Percentiles rank a stretch among this genome's conserved stretches.
These are phyloP conservation scores for Hermetia illucens DNA, from an alignment of 1,140 invertebrate species.

Conservation along the genomic window DNA sequence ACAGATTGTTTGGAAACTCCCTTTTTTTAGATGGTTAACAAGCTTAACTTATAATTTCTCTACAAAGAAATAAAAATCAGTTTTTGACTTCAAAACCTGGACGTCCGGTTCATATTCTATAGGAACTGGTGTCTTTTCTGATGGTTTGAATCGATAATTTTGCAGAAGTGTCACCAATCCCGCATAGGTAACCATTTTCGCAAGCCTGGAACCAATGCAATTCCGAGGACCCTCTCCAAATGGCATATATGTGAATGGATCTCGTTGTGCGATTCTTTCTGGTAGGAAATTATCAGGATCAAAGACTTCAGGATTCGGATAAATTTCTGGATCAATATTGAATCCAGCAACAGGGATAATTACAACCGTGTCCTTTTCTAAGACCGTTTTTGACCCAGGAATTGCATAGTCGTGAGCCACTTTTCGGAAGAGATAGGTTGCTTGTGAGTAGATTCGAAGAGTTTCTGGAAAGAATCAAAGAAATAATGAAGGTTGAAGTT, in stretches of 20 bases:
- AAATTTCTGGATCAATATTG: constrained; percentile 18
- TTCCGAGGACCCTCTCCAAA: constrained; percentile 45
- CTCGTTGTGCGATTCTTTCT: constrained; percentile 29
- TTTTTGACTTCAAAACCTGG: too few species aligned
- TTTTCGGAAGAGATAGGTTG: constrained; percentile 29
- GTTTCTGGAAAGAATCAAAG: constrained; percentile 24
- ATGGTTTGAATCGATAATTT: constrained; percentile 16
- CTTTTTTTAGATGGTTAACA: too few species aligned
- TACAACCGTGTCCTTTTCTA: constrained; percentile 32
- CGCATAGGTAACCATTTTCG: constrained; percentile 29
- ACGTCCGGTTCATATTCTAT: too few species aligned
- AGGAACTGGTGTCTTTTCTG: too few species aligned
- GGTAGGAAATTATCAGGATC: constrained; percentile 38
- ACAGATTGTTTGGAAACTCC: too few species aligned
- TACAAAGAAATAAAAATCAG: too few species aligned
- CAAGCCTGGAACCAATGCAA: constrained; percentile 37
- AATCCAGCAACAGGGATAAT: constrained; percentile 36
- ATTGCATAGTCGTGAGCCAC: constrained; percentile 32
- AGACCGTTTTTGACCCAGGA: constrained; percentile 21
- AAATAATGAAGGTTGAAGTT: too few species aligned
- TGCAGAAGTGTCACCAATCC: constrained; percentile 26
- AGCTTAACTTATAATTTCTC: too few species aligned
- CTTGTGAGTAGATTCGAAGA: constrained; percentile 36
- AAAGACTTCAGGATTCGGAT: constrained; percentile 36
- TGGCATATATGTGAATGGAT: constrained; percentile 35